These are phyloP conservation scores for Pluvialis apricaria DNA, from an alignment of 2,113 vertebrate species.

Conservation along the genomic window DNA sequence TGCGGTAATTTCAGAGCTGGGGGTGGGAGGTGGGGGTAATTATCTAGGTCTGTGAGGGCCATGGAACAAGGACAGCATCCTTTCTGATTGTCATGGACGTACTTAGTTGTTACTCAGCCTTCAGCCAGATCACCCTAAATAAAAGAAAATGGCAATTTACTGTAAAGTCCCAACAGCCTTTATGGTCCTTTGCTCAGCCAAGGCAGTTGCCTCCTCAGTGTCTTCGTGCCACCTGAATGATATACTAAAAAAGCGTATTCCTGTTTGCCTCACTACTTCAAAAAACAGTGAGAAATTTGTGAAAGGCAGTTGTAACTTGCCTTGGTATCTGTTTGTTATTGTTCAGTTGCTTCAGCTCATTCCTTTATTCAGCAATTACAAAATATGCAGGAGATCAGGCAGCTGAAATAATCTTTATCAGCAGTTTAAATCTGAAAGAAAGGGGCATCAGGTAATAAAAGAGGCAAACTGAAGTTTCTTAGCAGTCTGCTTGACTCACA, in stretches of 20 bases:
- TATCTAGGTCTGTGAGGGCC: neutral
- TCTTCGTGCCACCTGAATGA: neutral
- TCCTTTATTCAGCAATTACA: neutral
- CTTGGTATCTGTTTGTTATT: neutral
- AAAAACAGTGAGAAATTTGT: neutral
- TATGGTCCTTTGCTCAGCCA: neutral
- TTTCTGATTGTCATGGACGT: neutral
- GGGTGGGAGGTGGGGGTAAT: neutral
- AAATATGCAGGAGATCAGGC: neutral
- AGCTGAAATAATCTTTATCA: neutral
- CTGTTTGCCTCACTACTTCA: neutral
- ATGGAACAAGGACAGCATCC: constrained; percentile 1
- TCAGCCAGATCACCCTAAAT: neutral
- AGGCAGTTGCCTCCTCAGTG: neutral
- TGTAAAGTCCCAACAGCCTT: neutral
- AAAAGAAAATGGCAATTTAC: neutral
- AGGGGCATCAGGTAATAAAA: neutral
- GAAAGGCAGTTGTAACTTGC: neutral
- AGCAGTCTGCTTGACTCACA: neutral
- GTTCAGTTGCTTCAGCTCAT: neutral
- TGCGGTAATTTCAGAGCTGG: neutral
- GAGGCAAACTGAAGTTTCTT: neutral
- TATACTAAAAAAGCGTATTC: rapidly evolving
- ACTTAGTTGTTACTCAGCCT: neutral
- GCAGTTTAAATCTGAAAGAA: neutral